A percentile compares a stretch with the other conserved stretches of the same genome.
phyloP scores from a whole-genome alignment of 2,797 vertebrate species.

The Acomys russatus region DNA sequence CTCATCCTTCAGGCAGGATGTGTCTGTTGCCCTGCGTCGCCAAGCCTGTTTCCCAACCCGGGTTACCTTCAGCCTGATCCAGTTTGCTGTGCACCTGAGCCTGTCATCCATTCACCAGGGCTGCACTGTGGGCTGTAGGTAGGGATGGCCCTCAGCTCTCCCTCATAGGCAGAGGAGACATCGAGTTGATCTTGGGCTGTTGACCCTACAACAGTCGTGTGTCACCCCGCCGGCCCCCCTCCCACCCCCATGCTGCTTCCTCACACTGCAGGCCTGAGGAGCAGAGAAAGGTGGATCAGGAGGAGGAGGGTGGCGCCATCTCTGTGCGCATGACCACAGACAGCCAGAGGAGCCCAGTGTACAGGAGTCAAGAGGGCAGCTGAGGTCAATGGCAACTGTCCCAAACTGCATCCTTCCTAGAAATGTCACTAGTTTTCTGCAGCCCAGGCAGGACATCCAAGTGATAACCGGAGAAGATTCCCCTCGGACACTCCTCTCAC shows the following conservation, averaged over 20 bases:
- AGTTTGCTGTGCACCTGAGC: background rate
- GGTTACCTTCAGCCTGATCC: background rate
- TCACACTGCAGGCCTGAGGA: background rate
- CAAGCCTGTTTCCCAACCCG: background rate
- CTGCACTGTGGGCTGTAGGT: background rate
- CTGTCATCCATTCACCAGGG: background rate
- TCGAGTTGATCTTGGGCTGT: background rate
- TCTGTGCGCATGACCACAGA: background rate
- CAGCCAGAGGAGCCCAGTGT: background rate
- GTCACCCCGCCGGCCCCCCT: too few species aligned
- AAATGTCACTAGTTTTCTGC: background rate
- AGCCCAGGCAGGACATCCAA: background rate
- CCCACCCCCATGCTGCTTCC: accelerated
- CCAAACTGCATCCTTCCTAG: background rate
- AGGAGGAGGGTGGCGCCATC: background rate
- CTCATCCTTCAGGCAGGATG: background rate
- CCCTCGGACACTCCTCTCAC: background rate
- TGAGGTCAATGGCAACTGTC: background rate
- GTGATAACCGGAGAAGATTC: background rate
- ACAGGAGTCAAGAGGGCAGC: background rate
- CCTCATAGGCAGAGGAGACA: background rate
- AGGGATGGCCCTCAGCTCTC: background rate
- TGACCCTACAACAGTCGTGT: too few species aligned
- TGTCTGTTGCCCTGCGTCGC: background rate
- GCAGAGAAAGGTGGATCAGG: background rate